A percentile compares a stretch with the other conserved stretches of the same genome.
phyloP scores from a whole-genome alignment of 2,113 vertebrate genomes.

The Gavialis gangeticus region DNA sequence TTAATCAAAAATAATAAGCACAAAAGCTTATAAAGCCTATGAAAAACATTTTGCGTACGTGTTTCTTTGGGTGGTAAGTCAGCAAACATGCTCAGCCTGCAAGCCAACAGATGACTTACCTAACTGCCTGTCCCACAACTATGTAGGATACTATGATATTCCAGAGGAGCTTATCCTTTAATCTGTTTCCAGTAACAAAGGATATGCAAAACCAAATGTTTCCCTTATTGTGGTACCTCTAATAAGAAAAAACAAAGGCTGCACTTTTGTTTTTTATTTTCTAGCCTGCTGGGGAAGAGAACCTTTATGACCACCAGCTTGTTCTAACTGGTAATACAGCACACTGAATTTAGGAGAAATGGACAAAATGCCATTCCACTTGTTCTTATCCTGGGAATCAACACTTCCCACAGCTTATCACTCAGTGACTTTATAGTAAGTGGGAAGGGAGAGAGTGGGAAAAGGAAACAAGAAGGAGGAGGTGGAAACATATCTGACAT shows the following conservation, averaged over 20 bases:
- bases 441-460: background rate
- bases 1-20: conserved; percentile 61
- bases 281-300: background rate
- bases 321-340: background rate
- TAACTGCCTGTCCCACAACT: conserved; percentile 5
- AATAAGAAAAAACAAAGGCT: conserved; percentile 13
- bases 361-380: conserved; percentile 10
- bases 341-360: background rate
- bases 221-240: background rate
- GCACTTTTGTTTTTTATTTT: background rate
- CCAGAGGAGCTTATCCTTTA: conserved; percentile 17
- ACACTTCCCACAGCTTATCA: background rate
- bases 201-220: background rate
- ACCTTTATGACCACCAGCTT: background rate
- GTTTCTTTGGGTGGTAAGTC: conserved; percentile 54
- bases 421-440: background rate
- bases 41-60: conserved; percentile 59
- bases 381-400: conserved; percentile 38
- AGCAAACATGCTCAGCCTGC: conserved; percentile 51
- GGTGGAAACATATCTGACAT: background rate
- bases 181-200: background rate
- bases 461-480: background rate
- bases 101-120: conserved; percentile 53
- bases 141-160: background rate
- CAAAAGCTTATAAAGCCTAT: conserved; percentile 34